Base-by-base conservation (phyloP, 2,797 vertebrate genomes). In the Paratrypauchen microcephalus region DNA sequence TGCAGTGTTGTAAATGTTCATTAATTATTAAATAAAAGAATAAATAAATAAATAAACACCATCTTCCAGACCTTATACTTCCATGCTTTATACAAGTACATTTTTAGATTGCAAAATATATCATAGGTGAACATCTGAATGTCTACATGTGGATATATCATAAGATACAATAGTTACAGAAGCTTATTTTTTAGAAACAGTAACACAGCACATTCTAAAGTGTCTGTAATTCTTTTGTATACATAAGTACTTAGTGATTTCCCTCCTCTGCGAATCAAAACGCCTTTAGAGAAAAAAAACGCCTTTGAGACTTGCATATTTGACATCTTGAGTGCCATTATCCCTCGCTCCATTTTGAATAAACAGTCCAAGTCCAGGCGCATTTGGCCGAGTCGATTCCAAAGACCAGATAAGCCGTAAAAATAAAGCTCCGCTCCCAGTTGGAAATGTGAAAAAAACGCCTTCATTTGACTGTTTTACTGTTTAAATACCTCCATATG, bases 401-500 rank as follows among this genome's bases (percentile, higher is more conserved):
- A 73, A 65, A 65, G 76, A 64, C 71, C 62, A 86, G 86, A 90
- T 87, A 87, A 88, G 88, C 72, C 62, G 78, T 19, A 81, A 77
- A 88, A 88, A 88, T 88, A 90, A 85, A 86, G 76, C 71, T 75
- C 63, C 76, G 28, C 77, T 60, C 50, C 0, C 63, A 80, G 36
- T 78, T 80, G 74, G 23, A 30, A 21, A 63, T 4, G 30, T 11
- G 3, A 47, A 63, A 63, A 79, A 30, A 30, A 3, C 79, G 65
- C 69, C 72, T 84, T 73, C 70, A 66, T 69, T 84, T 66, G 39
- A 76, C 75, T 78, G 69, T 84, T 82, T 81, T 58, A 82, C 80
- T 78, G 76, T 79, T 81, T 86, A 80, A 85, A 81, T 23, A 65
- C 63, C 75, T 88, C 85, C 87, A 89, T 81, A 83, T 87, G 86